Base-by-base conservation (phyloP, 2,113 vertebrate genomes). In the Glareola pratincola region DNA sequence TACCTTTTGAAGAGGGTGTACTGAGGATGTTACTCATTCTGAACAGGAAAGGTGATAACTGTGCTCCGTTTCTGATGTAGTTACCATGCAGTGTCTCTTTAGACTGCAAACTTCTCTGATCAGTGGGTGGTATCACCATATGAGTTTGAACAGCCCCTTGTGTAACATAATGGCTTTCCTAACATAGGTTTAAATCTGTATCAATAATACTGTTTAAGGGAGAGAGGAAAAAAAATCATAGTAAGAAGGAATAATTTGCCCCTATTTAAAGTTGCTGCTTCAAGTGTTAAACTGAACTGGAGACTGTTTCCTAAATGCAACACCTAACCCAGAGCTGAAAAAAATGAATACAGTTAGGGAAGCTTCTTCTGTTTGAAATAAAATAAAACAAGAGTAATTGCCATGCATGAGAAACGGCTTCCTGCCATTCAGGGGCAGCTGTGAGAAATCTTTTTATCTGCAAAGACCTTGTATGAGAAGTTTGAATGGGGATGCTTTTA, bases 401-500 rank as follows among this genome's bases (percentile, higher is more conserved):
- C 72, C 43, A 94, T 92, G 78, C 78, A 43, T 6, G n/a, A 76
- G 54, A 95, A 89, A 90, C 14, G 8, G 92, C 92, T 94, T 91
- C 88, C 83, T 97, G 88, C 83, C 90, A 89, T 96, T 83, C 72
- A 4, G 54, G 43, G 50, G 80, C 93, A 91, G 76, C 90, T 95
- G 83, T 77, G 66, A 95, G 96, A 92, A 88, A 77, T 87, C n/a
- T 95, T 97, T 97, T 97, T 78, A 96, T 96, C 85, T 21, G 68
- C 62, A 83, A 96, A 97, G 94, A 81, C 77, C 67, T 94, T 54
- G 13, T 81, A 91, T 56, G 54, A 97, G 78, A 93, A 97, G 71
- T 92, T 97, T 88, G 95, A 96, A 85, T 73, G 84, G 69, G 91
- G 77, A 93, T 47, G 86, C 96, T 97, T 95, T 98, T 96, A 91